These are phyloP conservation scores for Nyctalus aviator DNA, from an alignment of 2,797 vertebrate genomes.

Conservation along the genomic window DNA sequence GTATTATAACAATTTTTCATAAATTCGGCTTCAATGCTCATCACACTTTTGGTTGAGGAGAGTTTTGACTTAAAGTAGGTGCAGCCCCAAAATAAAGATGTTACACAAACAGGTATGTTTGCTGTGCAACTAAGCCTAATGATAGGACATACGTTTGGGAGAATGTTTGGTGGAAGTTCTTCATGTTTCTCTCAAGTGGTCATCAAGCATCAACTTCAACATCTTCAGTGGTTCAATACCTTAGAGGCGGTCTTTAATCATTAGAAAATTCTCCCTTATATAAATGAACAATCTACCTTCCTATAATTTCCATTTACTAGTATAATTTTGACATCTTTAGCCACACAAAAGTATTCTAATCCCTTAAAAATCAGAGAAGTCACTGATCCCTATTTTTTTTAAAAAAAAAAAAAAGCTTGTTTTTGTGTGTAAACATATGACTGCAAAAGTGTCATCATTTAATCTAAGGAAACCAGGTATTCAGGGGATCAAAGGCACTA, in stretches of 20 bases:
- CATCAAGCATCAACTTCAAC: conserved; percentile 4
- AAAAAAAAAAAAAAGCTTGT: background rate
- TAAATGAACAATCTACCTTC: background rate
- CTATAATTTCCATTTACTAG: conserved; percentile 47
- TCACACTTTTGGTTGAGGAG: background rate
- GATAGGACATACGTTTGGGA: background rate
- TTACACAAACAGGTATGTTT: background rate
- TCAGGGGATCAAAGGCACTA: background rate
- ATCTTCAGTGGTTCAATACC: background rate
- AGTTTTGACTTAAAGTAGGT: conserved; percentile 26
- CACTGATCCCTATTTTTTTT: background rate
- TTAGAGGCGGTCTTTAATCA: background rate
- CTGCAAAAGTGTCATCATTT: background rate
- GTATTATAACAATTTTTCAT: background rate
- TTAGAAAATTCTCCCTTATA: background rate
- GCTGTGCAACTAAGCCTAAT: conserved; percentile 8
- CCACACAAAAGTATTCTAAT: conserved; percentile 24
- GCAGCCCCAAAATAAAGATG: background rate
- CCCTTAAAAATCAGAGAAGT: conserved; percentile 6
- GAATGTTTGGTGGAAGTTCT: conserved; percentile 1
- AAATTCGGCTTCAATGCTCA: conserved; percentile 22
- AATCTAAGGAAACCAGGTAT: conserved; percentile 41
- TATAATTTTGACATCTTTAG: conserved; percentile 29
- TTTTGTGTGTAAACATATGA: background rate
- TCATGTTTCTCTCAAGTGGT: background rate